Percentiles rank a stretch among this genome's conserved stretches.
Conservation (phyloP, 2,797 vertebrate species). For the Psittacula derbiana region DNA sequence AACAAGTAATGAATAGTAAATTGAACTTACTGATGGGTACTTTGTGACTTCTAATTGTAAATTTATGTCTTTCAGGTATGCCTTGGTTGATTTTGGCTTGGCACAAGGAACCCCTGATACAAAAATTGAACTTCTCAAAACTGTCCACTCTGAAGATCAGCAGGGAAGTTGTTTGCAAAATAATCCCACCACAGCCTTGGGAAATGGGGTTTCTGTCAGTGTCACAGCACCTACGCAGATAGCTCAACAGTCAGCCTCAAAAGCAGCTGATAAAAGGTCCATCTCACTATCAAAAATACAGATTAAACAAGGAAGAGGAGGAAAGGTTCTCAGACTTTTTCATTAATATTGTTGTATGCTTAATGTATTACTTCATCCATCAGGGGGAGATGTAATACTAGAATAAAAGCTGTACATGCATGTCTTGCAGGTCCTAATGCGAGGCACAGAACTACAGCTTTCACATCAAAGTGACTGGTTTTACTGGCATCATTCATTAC, state of each 20-base stretch:
- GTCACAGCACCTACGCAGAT: conserved; percentile 59
- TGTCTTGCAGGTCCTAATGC: neutral
- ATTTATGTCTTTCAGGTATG: conserved; percentile 82
- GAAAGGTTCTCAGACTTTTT: conserved; percentile 83
- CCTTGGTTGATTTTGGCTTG: conserved; percentile 96
- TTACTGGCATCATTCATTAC: neutral
- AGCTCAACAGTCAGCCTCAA: conserved; percentile 74
- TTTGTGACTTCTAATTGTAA: neutral
- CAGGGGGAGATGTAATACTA: conserved; percentile 66
- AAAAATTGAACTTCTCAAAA: conserved; percentile 90
- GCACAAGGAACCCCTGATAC: conserved; percentile 94
- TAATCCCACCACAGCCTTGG: conserved; percentile 69
- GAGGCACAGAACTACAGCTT: neutral
- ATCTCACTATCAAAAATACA: conserved; percentile 74
- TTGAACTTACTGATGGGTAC: neutral
- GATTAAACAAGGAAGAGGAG: conserved; percentile 86
- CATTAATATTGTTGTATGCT: neutral
- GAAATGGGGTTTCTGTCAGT: conserved; percentile 71
- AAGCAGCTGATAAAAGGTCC: conserved; percentile 80
- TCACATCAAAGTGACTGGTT: neutral
- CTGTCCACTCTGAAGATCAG: conserved; percentile 80
- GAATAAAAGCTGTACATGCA: neutral
- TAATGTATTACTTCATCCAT: conserved; percentile 45
- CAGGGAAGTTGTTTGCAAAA: conserved; percentile 82
- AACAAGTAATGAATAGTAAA: neutral